These are phyloP conservation scores for Drosophila ananassae DNA, from an alignment of 1,140 invertebrate genomes.

Conservation along the genomic window DNA sequence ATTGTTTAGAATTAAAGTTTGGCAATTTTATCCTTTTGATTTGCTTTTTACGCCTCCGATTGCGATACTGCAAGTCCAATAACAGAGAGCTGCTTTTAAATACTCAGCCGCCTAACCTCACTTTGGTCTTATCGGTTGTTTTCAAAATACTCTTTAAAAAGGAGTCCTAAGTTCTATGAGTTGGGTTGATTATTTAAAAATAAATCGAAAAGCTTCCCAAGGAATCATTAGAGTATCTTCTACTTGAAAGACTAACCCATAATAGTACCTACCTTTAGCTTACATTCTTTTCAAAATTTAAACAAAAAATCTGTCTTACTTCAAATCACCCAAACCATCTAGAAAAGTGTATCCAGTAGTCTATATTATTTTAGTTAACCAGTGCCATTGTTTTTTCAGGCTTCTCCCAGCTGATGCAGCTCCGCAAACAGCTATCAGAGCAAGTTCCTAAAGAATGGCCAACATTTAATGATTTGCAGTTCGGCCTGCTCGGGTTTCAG, in stretches of 20 bases:
- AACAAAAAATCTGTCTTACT: too few species aligned
- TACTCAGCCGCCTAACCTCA: conserved; percentile 27
- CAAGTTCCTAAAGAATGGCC: neutral
- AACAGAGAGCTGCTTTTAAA: conserved; percentile 42
- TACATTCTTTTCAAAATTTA: too few species aligned
- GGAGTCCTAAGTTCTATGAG: neutral
- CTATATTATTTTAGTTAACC: neutral
- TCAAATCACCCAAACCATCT: neutral
- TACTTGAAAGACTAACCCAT: too few species aligned
- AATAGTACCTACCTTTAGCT: too few species aligned
- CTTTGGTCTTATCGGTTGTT: conserved; percentile 41
- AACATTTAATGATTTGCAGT: neutral
- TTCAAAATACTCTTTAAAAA: conserved; percentile 14
- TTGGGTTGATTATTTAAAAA: neutral
- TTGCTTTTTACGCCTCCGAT: conserved; percentile 2
- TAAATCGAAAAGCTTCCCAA: neutral
- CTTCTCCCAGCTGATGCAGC: conserved; percentile 13
- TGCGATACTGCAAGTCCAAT: conserved; percentile 7
- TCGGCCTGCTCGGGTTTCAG: conserved; percentile 25
- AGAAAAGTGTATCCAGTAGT: conserved; percentile 12
- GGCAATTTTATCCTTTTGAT: neutral
- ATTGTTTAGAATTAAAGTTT: neutral
- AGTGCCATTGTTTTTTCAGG: conserved; percentile 16
- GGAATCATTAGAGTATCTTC: too few species aligned
- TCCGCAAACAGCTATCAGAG: neutral